These are phyloP conservation scores for Characodon lateralis DNA, from an alignment of 2,797 vertebrate genomes.

Conservation along the genomic window DNA sequence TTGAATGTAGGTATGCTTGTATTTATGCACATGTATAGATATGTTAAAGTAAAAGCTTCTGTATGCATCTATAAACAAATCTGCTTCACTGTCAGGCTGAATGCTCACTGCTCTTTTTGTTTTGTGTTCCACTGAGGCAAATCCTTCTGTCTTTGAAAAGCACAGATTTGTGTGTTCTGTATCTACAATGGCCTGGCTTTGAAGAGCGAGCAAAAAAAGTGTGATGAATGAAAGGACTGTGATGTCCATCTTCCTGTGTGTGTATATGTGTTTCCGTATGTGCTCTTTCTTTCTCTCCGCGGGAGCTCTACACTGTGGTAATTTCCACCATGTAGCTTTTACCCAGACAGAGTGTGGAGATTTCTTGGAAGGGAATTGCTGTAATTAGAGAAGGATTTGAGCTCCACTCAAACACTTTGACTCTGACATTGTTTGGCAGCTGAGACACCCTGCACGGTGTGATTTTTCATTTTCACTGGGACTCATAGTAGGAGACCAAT, in stretches of 20 bases:
- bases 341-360: slow-evolving; percentile 31
- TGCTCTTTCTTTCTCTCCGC: slow-evolving; percentile 40
- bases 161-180: slow-evolving; percentile 21
- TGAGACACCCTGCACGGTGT: slow-evolving; percentile 17
- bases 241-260: slow-evolving; percentile 5
- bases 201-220: slow-evolving; percentile 24
- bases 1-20: slow-evolving; percentile 7
- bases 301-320: slow-evolving; percentile 60
- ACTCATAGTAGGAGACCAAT: slow-evolving; percentile 12
- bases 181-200: slow-evolving; percentile 28
- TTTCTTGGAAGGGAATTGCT: slow-evolving; percentile 38
- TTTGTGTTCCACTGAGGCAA: slow-evolving; percentile 25
- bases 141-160: slow-evolving; percentile 36
- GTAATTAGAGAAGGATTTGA: slow-evolving; percentile 46
- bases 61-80: slow-evolving; percentile 12
- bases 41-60: slow-evolving; percentile 15
- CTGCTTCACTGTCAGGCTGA: slow-evolving; percentile 29
- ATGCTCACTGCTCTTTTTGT: slow-evolving; percentile 26
- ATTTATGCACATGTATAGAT: slow-evolving; percentile 2
- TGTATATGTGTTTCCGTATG: slow-evolving; percentile 23
- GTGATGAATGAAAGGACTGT: slow-evolving; percentile 15
- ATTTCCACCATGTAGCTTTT: slow-evolving; percentile 42
- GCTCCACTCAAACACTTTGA: slow-evolving; percentile 28
- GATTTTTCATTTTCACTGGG: slow-evolving; percentile 15
- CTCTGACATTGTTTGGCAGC: slow-evolving; percentile 17